Conservation (phyloP, 2,888 invertebrate genomes). For the Ormyrus rosae region DNA sequence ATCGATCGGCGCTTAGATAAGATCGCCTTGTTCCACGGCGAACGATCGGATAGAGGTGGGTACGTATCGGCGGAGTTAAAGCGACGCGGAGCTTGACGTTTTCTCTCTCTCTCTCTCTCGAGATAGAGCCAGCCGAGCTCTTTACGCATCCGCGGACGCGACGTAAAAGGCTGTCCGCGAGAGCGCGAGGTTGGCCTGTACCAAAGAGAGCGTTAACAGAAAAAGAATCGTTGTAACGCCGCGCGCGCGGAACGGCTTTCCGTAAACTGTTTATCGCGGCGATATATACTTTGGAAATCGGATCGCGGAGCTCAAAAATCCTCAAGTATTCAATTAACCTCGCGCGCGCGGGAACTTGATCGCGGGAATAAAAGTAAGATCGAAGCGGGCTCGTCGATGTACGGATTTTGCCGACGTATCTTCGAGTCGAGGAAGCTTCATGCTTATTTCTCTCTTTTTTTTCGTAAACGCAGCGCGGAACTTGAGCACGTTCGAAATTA, state of each 20-base stretch:
- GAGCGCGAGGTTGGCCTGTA: slow-evolving; percentile 2
- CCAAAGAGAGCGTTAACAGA: slow-evolving; percentile 10
- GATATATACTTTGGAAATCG: slow-evolving; percentile 4
- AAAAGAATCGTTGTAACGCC: slow-evolving; percentile 36
- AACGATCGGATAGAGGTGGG: slow-evolving; percentile 2
- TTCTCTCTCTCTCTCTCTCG: background rate
- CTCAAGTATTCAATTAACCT: no score
- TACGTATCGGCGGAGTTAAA: slow-evolving; percentile 13
- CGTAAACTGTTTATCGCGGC: slow-evolving; percentile 40
- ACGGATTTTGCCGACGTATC: no score
- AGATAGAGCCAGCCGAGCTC: background rate
- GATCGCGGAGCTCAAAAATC: no score
- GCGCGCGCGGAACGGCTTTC: slow-evolving; percentile 23
- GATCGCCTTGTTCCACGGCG: slow-evolving; percentile 52
- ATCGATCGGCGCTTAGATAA: slow-evolving; percentile 53
- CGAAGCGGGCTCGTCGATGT: no score
- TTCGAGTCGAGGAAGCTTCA: no score
- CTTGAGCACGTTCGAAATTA: no score
- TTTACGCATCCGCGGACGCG: slow-evolving; percentile 15
- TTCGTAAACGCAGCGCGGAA: no score
- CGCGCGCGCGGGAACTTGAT: no score
- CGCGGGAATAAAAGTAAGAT: no score
- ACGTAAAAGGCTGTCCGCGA: slow-evolving; percentile 35
- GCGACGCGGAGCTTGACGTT: slow-evolving; percentile 37
- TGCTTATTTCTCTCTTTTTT: no score